Base-by-base conservation (phyloP, 1,140 invertebrate species). In the Macrosteles quadrilineatus region DNA sequence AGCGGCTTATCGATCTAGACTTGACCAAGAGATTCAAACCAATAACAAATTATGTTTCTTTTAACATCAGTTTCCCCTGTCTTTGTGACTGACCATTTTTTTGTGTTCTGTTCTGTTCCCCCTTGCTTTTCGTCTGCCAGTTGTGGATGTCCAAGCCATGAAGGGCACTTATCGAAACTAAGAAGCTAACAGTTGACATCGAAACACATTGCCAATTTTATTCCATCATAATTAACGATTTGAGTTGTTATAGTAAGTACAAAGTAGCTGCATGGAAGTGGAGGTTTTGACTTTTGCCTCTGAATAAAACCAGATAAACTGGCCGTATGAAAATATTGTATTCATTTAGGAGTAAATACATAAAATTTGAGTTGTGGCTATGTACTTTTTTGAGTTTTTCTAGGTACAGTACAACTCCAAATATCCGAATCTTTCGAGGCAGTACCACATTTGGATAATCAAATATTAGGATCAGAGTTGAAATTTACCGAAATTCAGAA, bases 251-350 rank as follows among this genome's bases (percentile, higher is more conserved):
- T 50, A 19, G 47, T 50, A 50, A 50, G 47, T 50, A 50, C 47
- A 50, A 50, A 50, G 4, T 6, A 11, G n/a, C 6, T 57, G 31
- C 40, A 47, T 31, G 65, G 17, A 62, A 32, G 25, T 31, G 23
- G 43, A 27, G n/a, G 55, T 50, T 73, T n/a, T 75, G 72, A 71
- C 53, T 68, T 55, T 25, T 67, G 27, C 75, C 79, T 77, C 75
- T 66, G 72, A 76, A 43, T 76, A 76, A 67, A 80, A 79, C 71
- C 78, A 79, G 66, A 78, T 77, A 55, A 72, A 71, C 19, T 78
- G 78, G 69, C 70, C 72, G 47, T 73, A 76, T 55, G 12, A 40
- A 40, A 66, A 45, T 40, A 23, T 29, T 30, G 59, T 70, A 27
- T 63, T 40, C 3, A 1, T 66, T 67, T 71, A 67, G 70, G n/a